These are phyloP conservation scores for Lycorma delicatula DNA, from an alignment of 1,140 invertebrate genomes.

Conservation along the genomic window DNA sequence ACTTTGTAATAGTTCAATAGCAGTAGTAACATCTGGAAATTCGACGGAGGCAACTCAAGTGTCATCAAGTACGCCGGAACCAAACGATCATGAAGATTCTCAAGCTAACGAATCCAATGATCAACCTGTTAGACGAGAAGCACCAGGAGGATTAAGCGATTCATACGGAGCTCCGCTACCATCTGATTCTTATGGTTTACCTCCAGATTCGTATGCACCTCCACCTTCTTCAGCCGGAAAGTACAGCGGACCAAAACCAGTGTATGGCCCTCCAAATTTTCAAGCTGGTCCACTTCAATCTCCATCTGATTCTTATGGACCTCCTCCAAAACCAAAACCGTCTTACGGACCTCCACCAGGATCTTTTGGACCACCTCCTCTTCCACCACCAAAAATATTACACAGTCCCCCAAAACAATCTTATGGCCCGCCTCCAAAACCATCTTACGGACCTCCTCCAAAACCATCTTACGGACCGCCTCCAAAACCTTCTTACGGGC, in stretches of 20 bases:
- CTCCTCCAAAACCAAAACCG: slow-evolving; percentile 33
- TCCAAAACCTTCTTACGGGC: slow-evolving; percentile 26
- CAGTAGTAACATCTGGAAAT: background rate
- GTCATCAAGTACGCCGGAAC: background rate
- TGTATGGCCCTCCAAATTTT: slow-evolving; percentile 37
- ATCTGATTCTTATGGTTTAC: slow-evolving; percentile 22
- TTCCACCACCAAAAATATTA: slow-evolving; percentile 32
- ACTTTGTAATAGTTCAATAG: background rate
- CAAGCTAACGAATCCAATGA: background rate
- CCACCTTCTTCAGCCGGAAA: slow-evolving; percentile 29
- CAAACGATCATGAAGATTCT: background rate
- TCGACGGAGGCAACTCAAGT: background rate
- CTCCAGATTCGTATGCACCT: slow-evolving; percentile 18
- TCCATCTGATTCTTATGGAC: slow-evolving; percentile 36
- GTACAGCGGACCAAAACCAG: slow-evolving; percentile 35
- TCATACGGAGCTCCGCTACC: slow-evolving; percentile 35
- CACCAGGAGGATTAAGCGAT: slow-evolving; percentile 34
- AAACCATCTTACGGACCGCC: slow-evolving; percentile 29
- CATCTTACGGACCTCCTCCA: slow-evolving; percentile 34
- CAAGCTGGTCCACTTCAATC: slow-evolving; percentile 36
- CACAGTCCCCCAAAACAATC: slow-evolving; percentile 20
- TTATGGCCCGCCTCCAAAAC: slow-evolving; percentile 34
- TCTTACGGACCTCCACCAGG: slow-evolving; percentile 29
- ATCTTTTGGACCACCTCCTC: slow-evolving; percentile 34
- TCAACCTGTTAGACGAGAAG: background rate